Base-by-base conservation (phyloP, 2,113 vertebrate genomes). In the Mesembrinibis cayennensis region DNA sequence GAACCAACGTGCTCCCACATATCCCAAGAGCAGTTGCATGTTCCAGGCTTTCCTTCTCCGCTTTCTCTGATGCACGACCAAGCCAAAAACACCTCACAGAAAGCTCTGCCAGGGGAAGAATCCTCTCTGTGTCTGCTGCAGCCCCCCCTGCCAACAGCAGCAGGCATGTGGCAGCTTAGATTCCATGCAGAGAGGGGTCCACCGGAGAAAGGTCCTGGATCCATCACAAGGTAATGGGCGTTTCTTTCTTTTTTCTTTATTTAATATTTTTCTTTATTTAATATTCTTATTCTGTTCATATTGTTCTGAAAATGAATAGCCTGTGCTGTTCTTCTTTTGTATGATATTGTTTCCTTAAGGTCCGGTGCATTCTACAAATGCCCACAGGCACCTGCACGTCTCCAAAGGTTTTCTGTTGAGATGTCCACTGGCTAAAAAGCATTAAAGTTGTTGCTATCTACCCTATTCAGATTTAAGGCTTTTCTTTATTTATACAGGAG, bases 211-310 rank as follows among this genome's bases (percentile, higher is more conserved):
- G 42, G 19, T 76, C 17, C 27, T 30, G 7, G 16, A 69, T 61
- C 45, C 0, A 0, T 21, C 10, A n/a, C 34, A 61, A 44, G 66
- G 67, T 49, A 85, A 67, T 4, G 36, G 36, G 9, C 0, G 0
- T 32, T 55, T 58, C 7, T 86, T 72, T 38, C 20, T 59, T 47
- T 44, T 61, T 49, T n/a, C 5, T 73, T 55, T 38, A 9, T 47
- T 74, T 76, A 58, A 34, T 26, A 30, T 27, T 91, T 87, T 26
- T 38, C 18, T 83, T 36, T 55, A 34, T 52, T 90, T 40, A 66
- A 25, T 71, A 29, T 42, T 42, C 11, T 59, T 13, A 26, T 61
- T 89, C 62, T 72, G 47, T 44, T 80, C 15, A 25, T 32, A 12
- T 65, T 0, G 0, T 52, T 73, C 42, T 62, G 50, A 47, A 62